Conservation (phyloP, 1,140 invertebrate genomes). For the Muscidifurax raptorellus region DNA sequence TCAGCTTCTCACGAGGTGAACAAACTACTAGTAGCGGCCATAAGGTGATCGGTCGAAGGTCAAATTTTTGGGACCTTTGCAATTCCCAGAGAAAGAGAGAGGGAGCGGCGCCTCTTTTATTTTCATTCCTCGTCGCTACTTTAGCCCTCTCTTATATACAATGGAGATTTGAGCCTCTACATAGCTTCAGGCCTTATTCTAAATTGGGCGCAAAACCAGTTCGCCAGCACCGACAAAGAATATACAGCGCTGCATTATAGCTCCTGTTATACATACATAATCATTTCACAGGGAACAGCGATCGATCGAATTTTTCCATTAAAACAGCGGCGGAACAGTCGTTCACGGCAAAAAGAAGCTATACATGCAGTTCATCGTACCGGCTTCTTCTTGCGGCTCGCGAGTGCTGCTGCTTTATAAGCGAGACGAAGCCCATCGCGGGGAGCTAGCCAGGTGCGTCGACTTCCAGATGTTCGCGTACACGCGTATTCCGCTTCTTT, state of each 20-base stretch:
- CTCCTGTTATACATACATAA: background rate
- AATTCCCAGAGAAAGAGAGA: slow-evolving; percentile 15
- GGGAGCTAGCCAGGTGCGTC: slow-evolving; percentile 12
- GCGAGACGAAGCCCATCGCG: slow-evolving; percentile 1
- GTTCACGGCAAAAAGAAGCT: background rate
- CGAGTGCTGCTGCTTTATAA: background rate
- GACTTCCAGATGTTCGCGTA: slow-evolving; percentile 20
- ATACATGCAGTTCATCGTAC: slow-evolving; percentile 6
- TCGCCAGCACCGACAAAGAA: background rate
- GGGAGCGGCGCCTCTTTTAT: slow-evolving; percentile 32
- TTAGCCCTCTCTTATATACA: background rate
- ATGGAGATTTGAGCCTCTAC: background rate
- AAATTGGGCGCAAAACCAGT: slow-evolving; percentile 39
- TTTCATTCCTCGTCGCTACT: slow-evolving; percentile 35
- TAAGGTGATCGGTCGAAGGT: slow-evolving; percentile 33
- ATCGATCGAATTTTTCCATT: background rate
- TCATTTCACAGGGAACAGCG: background rate
- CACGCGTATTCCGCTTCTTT: background rate
- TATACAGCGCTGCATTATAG: background rate
- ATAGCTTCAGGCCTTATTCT: background rate
- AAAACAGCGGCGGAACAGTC: background rate
- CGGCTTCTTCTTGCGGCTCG: background rate
- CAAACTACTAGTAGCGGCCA: background rate
- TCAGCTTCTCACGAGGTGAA: slow-evolving; percentile 7
- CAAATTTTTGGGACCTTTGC: slow-evolving; percentile 9